Evolutionary conservation across 2,113 vertebrate genomes (phyloP), one percentile per base, ranked within the genome.

Genomic region (Peromyscus maniculatus): DNA sequence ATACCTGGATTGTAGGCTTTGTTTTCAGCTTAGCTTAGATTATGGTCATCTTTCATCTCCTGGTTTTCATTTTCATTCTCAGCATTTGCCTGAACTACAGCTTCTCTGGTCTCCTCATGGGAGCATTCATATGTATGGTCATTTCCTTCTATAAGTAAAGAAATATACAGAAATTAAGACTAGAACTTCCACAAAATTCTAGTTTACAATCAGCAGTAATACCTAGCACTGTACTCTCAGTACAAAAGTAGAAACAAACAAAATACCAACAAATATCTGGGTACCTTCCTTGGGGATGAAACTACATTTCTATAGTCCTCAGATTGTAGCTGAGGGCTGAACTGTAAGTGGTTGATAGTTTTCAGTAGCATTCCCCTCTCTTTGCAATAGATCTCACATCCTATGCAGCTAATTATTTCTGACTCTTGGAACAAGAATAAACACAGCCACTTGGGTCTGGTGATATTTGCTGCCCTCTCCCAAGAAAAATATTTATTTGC

Each of bases 401-500:
- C 33, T 67, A 16, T 84, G 15, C 19, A 90, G 16, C 52, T 84
- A 75, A 88, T 89, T 62, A 86, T 89, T 94, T 95, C 71, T 84
- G 87, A 55, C 1, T 7, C 52, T 46, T 66, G 12, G 55, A 67
- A 78, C 21, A 90, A 92, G 22, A 89, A 93, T 1, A 5, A 77
- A 71, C 62, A 71, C 28, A 93, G 75, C 16, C 59, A 89, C 75
- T 39, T 71, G 78, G 72, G 21, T 71, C 46, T 89, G 19, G 62
- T 66, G 0, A 0, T 52, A 82, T 57, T 43, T 5, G 28, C 36
- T 92, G 39, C n/a, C n/a, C 24, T 84, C 24, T 57, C 13, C 91
- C 11, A 0, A 39, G 43, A 78, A 87, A 97, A 71, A 1, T 91
- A 89, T 39, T 95, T 9, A 0, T 74, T 91, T 67, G 31, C 67